Evolutionary conservation across 1,140 invertebrate genomes (phyloP).

Genomic region (Drosophila burlai): DNA sequence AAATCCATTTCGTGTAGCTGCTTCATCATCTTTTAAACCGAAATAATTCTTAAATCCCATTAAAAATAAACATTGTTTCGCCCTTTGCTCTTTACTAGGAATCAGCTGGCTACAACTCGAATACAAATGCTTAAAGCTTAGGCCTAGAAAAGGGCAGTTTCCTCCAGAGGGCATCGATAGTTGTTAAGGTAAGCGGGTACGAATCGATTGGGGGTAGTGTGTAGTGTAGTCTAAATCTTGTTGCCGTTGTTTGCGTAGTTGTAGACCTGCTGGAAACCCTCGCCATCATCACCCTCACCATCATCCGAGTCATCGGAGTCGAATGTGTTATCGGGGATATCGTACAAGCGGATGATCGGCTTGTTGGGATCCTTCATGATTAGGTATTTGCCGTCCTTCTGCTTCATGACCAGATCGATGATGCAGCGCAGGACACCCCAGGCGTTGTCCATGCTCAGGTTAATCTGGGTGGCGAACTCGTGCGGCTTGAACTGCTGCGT

Average conservation of each 20-base stretch:
- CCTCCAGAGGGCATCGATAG: slow-evolving; percentile 48
- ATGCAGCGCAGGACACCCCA: slow-evolving; percentile 99
- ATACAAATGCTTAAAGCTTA: slow-evolving; percentile 58
- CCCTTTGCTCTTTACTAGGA: slow-evolving; percentile 60
- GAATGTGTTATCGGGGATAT: slow-evolving; percentile 99
- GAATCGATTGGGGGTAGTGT: background rate
- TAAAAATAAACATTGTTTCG: slow-evolving; percentile 1
- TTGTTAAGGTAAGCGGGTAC: slow-evolving; percentile 56
- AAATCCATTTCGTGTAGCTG: too few species aligned
- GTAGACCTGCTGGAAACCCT: slow-evolving; percentile 84
- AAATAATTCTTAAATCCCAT: background rate
- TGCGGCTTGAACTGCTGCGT: slow-evolving; percentile 99
- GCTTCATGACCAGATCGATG: slow-evolving; percentile 98
- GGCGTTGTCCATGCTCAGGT: slow-evolving; percentile 99
- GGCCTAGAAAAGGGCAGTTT: slow-evolving; percentile 28
- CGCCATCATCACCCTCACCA: slow-evolving; percentile 90
- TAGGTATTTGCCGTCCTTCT: slow-evolving; percentile 98
- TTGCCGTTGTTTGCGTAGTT: slow-evolving; percentile 73
- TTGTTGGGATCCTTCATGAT: slow-evolving; percentile 99
- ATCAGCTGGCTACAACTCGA: slow-evolving; percentile 47
- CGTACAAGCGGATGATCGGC: slow-evolving; percentile 97
- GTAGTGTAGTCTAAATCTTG: slow-evolving; percentile 64
- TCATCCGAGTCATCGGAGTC: slow-evolving; percentile 98
- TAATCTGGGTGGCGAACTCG: slow-evolving; percentile 99
- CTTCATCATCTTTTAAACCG: background rate